Percentiles rank a stretch among this genome's conserved stretches.
These are phyloP conservation scores for Cebidichthys violaceus DNA, from an alignment of 2,113 vertebrate species.

Conservation along the genomic window DNA sequence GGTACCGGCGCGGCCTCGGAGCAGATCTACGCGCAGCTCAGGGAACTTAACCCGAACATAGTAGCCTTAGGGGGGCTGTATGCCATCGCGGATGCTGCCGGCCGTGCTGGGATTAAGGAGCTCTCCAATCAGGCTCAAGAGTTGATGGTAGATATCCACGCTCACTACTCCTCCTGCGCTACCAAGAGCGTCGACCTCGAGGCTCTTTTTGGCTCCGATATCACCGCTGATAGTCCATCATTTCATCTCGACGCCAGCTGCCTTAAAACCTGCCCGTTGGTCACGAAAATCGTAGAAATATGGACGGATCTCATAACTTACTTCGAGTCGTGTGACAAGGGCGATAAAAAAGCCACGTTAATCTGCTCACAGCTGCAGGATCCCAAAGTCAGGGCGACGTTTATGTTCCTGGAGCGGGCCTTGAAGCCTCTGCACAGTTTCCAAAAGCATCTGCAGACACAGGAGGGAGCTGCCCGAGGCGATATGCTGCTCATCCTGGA, in stretches of 20 bases:
- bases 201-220: constrained; percentile 69
- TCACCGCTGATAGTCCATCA: constrained; percentile 29
- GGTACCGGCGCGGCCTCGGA: constrained; percentile 48
- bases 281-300: constrained; percentile 68
- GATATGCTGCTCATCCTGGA: constrained; percentile 71
- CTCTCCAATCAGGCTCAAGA: constrained; percentile 66
- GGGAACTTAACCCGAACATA: constrained; percentile 71
- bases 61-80: constrained; percentile 72
- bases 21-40: constrained; percentile 70
- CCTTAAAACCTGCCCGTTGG: constrained; percentile 64
- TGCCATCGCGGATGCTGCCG: constrained; percentile 70
- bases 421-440: constrained; percentile 78
- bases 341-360: constrained; percentile 56
- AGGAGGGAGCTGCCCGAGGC: constrained; percentile 42
- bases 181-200: constrained; percentile 66
- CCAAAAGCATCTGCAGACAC: constrained; percentile 62
- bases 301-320: constrained; percentile 78
- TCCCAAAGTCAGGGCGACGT: constrained; percentile 74
- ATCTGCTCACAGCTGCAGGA: constrained; percentile 76
- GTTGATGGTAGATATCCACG: constrained; percentile 72
- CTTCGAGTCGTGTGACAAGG: constrained; percentile 66
- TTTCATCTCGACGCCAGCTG: constrained; percentile 59
- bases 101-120: constrained; percentile 63
- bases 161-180: constrained; percentile 62
- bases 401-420: constrained; percentile 78